A percentile compares a stretch with the other conserved stretches of the same genome.
Conservation (phyloP, 2,797 vertebrate genomes). For the Labroides dimidiatus region DNA sequence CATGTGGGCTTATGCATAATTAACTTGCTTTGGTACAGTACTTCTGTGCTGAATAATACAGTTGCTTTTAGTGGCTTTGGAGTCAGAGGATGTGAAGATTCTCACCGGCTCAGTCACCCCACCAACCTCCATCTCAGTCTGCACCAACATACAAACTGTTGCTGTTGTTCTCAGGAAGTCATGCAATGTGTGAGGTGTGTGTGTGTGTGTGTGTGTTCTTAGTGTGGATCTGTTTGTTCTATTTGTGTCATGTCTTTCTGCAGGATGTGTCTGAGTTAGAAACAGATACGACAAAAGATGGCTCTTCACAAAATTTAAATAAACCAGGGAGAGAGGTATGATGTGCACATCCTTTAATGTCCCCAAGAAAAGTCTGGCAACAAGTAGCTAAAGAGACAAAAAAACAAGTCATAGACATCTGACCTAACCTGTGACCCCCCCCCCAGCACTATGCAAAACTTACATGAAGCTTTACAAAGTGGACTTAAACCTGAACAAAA, state of each 20-base stretch:
- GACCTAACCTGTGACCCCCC: too few species aligned
- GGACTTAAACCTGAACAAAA: too few species aligned
- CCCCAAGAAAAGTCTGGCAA: too few species aligned
- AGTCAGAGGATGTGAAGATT: constrained; percentile 65
- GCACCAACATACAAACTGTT: constrained; percentile 50
- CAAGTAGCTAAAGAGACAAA: too few species aligned
- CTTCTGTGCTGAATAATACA: constrained; percentile 81
- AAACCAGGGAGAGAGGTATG: not conserved
- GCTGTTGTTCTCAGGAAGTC: constrained; percentile 21
- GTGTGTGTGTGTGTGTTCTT: constrained; percentile 3
- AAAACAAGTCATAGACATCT: too few species aligned
- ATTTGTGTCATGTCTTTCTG: not conserved
- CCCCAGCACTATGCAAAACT: too few species aligned
- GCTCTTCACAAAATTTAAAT: not conserved
- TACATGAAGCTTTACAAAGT: too few species aligned
- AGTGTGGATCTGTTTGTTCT: not conserved
- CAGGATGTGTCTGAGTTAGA: not conserved
- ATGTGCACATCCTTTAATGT: too few species aligned
- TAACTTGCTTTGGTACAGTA: constrained; percentile 68
- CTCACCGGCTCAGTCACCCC: constrained; percentile 40
- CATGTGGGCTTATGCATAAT: constrained; percentile 85
- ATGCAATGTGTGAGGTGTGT: constrained; percentile 18
- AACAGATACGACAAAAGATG: not conserved
- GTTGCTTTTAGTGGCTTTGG: constrained; percentile 78
- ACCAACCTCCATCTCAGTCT: constrained; percentile 1